Evolutionary conservation across 2,113 vertebrate genomes (phyloP).

Genomic region (Tautogolabrus adspersus): DNA sequence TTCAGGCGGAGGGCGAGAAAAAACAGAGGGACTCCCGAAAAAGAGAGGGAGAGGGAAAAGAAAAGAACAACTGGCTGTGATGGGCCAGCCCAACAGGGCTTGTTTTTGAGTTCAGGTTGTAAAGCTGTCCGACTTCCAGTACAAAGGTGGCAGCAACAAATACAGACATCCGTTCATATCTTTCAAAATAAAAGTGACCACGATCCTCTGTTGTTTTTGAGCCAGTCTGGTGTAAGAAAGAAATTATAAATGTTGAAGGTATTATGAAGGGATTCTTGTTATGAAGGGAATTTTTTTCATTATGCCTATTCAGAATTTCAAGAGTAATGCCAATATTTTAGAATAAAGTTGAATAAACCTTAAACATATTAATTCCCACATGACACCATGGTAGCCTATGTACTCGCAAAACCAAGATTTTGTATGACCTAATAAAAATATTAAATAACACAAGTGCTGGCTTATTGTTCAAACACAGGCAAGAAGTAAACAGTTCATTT

Average conservation of each 20-base stretch:
- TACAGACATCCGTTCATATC: not conserved
- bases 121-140: constrained; percentile 48
- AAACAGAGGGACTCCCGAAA: constrained; percentile 6
- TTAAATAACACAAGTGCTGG: no score
- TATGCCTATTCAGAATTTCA: not conserved
- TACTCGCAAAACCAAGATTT: no score
- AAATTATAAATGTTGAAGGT: no score
- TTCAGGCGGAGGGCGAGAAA: constrained; percentile 31
- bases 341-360: no score
- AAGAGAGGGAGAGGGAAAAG: constrained; percentile 20
- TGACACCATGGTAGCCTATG: no score
- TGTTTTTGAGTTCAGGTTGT: constrained; percentile 51
- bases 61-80: constrained; percentile 51
- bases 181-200: constrained; percentile 55
- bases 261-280: no score
- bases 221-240: not conserved
- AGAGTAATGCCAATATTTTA: not conserved
- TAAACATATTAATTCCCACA: no score
- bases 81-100: constrained; percentile 37
- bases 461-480: no score
- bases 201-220: no score
- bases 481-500: no score
- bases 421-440: no score
- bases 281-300: not conserved
- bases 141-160: not conserved